These are phyloP conservation scores for Eptatretus burgeri DNA, from an alignment of 2,113 vertebrate genomes.

Conservation along the genomic window DNA sequence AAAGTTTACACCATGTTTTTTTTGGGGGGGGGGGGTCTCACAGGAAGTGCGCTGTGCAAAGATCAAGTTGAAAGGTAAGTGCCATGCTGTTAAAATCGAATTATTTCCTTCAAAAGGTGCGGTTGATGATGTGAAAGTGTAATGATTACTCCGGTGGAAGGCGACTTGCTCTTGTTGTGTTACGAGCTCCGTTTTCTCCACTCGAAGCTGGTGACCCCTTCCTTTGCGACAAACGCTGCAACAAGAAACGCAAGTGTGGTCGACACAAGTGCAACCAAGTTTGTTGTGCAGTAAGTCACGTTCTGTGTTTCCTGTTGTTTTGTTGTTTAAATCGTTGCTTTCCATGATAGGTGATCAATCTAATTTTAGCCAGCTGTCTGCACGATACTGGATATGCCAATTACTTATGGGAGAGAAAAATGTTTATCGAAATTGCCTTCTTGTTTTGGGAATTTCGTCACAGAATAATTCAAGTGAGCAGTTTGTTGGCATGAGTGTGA, in stretches of 20 bases:
- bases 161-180: not conserved
- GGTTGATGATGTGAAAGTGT: not conserved
- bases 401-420: no score
- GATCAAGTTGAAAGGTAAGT: constrained; percentile 56
- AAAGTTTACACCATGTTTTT: constrained; percentile 4
- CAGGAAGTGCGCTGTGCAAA: constrained; percentile 14
- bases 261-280: constrained; percentile 77
- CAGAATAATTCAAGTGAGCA: no score
- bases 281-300: constrained; percentile 61
- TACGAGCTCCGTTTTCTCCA: constrained; percentile 10
- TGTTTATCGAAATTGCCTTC: no score
- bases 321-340: no score
- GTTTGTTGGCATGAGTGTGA: no score
- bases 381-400: no score
- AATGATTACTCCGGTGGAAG: not conserved
- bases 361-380: no score
- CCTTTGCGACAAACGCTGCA: constrained; percentile 65
- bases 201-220: constrained; percentile 36
- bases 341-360: no score
- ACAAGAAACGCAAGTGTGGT: constrained; percentile 67
- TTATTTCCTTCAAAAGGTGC: not conserved
- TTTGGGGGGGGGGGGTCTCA: no score
- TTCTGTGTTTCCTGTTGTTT: not conserved
- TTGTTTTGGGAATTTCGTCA: no score
- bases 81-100: not conserved